These are phyloP conservation scores for Heliornis fulica DNA, from an alignment of 2,113 vertebrate species.

Conservation along the genomic window DNA sequence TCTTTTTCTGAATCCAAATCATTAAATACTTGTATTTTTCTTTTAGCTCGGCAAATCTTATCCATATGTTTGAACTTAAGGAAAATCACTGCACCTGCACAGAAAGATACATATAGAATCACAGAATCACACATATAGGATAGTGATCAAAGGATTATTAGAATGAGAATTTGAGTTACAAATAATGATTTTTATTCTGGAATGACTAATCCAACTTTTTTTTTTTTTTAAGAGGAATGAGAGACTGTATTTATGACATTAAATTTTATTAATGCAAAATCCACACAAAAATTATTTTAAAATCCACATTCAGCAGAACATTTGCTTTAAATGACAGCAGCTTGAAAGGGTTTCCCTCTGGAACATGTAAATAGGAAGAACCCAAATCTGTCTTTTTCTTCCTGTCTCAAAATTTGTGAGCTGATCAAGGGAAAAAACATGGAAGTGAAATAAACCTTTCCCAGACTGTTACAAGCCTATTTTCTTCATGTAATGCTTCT, in stretches of 20 bases:
- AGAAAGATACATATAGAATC: neutral
- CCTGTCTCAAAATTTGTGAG: neutral
- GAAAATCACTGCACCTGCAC: neutral
- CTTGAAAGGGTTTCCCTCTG: neutral
- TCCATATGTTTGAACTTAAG: neutral
- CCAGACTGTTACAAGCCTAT: neutral
- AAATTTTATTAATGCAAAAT: neutral
- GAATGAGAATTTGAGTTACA: neutral
- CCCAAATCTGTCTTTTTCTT: neutral
- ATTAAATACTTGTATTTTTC: neutral
- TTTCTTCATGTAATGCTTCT: neutral
- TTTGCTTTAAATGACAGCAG: neutral
- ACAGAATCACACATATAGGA: too few relatives aligned
- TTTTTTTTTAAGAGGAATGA: too few relatives aligned
- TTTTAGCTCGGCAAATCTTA: neutral
- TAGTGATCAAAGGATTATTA: neutral
- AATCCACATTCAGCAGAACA: neutral
- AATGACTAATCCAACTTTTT: too few relatives aligned
- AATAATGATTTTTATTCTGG: neutral
- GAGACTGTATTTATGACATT: neutral
- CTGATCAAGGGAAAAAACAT: neutral
- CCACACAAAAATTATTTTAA: neutral
- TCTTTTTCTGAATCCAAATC: neutral
- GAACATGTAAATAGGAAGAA: neutral
- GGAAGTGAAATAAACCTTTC: neutral